phyloP scores from a whole-genome alignment of 2,113 vertebrate genomes.

The Dendropsophus ebraccatus region DNA sequence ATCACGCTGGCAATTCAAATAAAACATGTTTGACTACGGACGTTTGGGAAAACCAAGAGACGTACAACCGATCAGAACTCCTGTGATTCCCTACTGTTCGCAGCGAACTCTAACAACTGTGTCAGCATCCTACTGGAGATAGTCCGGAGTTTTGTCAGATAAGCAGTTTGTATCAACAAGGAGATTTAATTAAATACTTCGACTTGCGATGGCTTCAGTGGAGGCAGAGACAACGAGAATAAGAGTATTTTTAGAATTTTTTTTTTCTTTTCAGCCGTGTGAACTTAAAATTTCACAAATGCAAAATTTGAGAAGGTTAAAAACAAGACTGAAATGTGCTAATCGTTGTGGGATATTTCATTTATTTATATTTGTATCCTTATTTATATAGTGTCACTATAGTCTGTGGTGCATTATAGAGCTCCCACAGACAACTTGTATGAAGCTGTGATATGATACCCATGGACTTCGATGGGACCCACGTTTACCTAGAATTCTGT shows the following conservation, averaged over 20 bases:
- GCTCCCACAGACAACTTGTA: too few relatives aligned
- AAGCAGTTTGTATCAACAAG: slow-evolving; percentile 42
- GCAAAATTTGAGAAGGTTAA: neutral
- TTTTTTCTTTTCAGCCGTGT: neutral
- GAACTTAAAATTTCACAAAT: neutral
- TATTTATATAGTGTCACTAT: too few relatives aligned
- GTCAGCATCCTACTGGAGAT: slow-evolving; percentile 73
- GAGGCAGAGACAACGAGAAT: neutral
- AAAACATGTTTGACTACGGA: slow-evolving; percentile 93
- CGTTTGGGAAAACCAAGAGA: slow-evolving; percentile 88
- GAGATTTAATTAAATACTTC: slow-evolving; percentile 43
- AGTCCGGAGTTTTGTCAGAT: slow-evolving; percentile 1
- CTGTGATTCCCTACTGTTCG: slow-evolving; percentile 74
- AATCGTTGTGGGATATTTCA: too few relatives aligned
- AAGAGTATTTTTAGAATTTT: slow-evolving; percentile 7
- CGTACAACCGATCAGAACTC: slow-evolving; percentile 77
- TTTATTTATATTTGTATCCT: too few relatives aligned
- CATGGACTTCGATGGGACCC: too few relatives aligned
- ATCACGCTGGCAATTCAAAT: slow-evolving; percentile 92
- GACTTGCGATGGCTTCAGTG: neutral
- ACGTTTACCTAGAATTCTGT: too few relatives aligned
- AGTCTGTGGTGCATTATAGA: too few relatives aligned
- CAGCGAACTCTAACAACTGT: slow-evolving; percentile 76
- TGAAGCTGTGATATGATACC: too few relatives aligned
- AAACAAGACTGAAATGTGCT: neutral